phyloP scores from a whole-genome alignment of 2,888 invertebrate genomes.

The Megamerina dolium region DNA sequence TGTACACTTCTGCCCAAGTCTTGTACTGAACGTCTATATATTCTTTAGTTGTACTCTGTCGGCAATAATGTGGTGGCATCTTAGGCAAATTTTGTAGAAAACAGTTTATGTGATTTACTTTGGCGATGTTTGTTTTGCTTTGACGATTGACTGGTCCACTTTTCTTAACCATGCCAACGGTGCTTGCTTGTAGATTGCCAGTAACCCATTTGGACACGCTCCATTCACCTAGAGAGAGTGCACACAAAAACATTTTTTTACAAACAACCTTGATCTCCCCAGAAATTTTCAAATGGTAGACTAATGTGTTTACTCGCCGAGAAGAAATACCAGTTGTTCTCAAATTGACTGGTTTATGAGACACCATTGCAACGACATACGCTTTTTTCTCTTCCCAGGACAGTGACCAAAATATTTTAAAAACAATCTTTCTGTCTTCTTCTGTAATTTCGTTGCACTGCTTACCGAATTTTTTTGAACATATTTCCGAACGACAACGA shows the following conservation, averaged over 20 bases:
- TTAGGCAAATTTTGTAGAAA: conserved; percentile 9
- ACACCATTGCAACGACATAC: conserved; percentile 8
- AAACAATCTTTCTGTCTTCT: conserved; percentile 13
- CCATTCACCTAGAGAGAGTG: too few relatives aligned
- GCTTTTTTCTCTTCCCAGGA: conserved; percentile 13
- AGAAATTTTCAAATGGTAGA: conserved; percentile 12
- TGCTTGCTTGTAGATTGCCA: too few relatives aligned
- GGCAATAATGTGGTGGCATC: conserved; percentile 6
- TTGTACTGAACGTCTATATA: conserved; percentile 8
- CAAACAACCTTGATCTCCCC: conserved; percentile 15
- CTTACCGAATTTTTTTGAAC: conserved; percentile 16
- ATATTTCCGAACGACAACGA: too few relatives aligned
- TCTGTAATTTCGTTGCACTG: conserved; percentile 15
- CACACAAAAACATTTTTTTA: too few relatives aligned
- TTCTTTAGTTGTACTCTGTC: conserved; percentile 9
- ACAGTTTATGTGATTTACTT: too few relatives aligned
- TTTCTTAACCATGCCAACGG: too few relatives aligned
- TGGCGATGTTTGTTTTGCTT: too few relatives aligned
- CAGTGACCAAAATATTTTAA: conserved; percentile 11
- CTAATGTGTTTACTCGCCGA: conserved; percentile 15
- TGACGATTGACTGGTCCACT: too few relatives aligned
- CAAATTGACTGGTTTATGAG: conserved; percentile 6
- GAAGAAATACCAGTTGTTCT: conserved; percentile 15
- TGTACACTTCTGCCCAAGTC: conserved; percentile 13
- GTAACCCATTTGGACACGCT: too few relatives aligned